These are phyloP conservation scores for Chelidonichthys spinosus DNA, from an alignment of 2,797 vertebrate genomes.

Conservation along the genomic window DNA sequence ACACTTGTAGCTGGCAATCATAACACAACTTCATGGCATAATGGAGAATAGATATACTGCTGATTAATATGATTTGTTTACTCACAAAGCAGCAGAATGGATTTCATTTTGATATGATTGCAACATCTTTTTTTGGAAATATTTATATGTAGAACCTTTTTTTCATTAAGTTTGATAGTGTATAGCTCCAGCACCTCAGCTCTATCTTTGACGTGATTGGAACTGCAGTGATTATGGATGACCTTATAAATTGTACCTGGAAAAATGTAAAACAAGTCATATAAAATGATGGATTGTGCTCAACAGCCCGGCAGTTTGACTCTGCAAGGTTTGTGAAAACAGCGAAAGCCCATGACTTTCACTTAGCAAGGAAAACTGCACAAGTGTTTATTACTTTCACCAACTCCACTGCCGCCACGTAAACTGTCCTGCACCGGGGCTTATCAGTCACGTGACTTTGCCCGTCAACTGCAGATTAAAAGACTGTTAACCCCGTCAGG, in stretches of 20 bases:
- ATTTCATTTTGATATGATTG: neutral
- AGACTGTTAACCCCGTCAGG: constrained; percentile 76
- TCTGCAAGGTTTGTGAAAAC: constrained; percentile 39
- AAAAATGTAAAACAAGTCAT: constrained; percentile 57
- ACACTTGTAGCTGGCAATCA: neutral
- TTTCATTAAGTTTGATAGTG: neutral
- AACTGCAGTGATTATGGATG: constrained; percentile 59
- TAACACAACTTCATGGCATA: constrained; percentile 13
- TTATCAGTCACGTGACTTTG: constrained; percentile 56
- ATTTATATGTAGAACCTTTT: no score
- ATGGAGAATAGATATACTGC: neutral
- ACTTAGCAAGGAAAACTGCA: constrained; percentile 11
- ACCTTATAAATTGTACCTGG: constrained; percentile 38
- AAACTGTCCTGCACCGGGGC: constrained; percentile 22
- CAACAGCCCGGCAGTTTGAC: constrained; percentile 15
- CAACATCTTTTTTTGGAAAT: no score
- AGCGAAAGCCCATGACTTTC: constrained; percentile 21
- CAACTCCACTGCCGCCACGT: constrained; percentile 3
- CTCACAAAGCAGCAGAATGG: constrained; percentile 1
- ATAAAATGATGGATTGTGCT: constrained; percentile 65
- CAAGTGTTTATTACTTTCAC: constrained; percentile 30
- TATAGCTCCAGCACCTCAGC: neutral
- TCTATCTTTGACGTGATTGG: constrained; percentile 32
- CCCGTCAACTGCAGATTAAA: constrained; percentile 69
- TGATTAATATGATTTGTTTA: neutral